These are phyloP conservation scores for Cheilosia urbana DNA, from an alignment of 2,888 invertebrate genomes.

Conservation along the genomic window DNA sequence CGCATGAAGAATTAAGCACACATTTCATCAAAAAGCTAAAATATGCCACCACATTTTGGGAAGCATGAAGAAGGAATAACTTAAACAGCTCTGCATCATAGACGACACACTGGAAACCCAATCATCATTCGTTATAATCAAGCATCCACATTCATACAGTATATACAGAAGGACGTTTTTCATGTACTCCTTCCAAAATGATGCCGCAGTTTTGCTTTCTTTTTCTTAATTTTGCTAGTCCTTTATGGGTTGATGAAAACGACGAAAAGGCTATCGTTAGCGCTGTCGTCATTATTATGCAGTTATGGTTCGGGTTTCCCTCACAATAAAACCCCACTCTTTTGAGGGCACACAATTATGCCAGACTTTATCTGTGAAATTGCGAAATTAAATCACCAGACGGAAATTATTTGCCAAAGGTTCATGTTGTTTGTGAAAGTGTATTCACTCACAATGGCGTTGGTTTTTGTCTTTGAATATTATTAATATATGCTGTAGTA, in stretches of 20 bases:
- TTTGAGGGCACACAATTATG: neutral
- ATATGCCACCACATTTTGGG: conserved; percentile 9
- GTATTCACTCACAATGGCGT: conserved; percentile 1
- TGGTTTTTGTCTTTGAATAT: neutral
- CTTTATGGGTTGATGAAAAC: conserved; percentile 3
- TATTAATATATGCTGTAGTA: too few relatives aligned
- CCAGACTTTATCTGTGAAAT: neutral
- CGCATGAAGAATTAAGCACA: neutral
- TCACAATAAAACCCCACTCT: neutral
- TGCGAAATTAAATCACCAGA: conserved; percentile 26
- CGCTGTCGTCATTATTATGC: conserved; percentile 9
- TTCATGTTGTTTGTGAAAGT: neutral
- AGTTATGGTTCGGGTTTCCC: conserved; percentile 3
- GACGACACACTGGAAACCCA: conserved; percentile 42
- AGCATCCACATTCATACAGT: neutral
- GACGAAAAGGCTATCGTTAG: conserved; percentile 38
- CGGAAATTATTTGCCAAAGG: conserved; percentile 1
- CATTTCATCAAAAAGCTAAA: conserved; percentile 2
- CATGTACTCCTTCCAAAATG: conserved; percentile 6
- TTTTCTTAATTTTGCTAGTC: conserved; percentile 27
- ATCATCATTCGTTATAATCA: conserved; percentile 64
- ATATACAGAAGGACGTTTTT: neutral
- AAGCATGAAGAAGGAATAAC: conserved; percentile 12
- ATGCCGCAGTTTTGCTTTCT: neutral
- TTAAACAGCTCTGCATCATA: conserved; percentile 33